Evolutionary conservation across 2,113 vertebrate species (phyloP).

Genomic region (Morone chrysops): DNA sequence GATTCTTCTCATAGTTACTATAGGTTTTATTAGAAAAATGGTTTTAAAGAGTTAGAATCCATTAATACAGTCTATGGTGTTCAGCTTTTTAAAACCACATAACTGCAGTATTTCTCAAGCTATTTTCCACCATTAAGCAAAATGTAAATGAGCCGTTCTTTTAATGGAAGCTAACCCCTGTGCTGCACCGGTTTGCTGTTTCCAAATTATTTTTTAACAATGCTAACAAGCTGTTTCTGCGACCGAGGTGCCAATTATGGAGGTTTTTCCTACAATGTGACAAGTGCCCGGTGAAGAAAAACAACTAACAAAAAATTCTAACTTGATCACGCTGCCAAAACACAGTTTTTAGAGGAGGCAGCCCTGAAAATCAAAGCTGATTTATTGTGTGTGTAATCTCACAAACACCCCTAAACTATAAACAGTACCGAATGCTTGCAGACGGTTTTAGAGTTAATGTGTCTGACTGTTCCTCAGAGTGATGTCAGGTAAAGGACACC

Average conservation of each 20-base stretch:
- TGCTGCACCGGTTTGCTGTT: conserved; percentile 46
- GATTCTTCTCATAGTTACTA: conserved; percentile 3
- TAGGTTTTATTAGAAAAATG: conserved; percentile 19
- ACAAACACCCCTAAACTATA: conserved; percentile 51
- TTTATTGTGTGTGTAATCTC: conserved; percentile 59
- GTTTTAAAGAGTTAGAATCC: conserved; percentile 5
- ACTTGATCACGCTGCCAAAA: conserved; percentile 45
- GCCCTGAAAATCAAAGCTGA: conserved; percentile 47
- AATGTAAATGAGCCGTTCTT: conserved; percentile 67
- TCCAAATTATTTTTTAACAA: conserved; percentile 70
- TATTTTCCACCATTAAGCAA: conserved; percentile 69
- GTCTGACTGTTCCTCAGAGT: conserved; percentile 21
- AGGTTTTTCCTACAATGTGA: conserved; percentile 69
- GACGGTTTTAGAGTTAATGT: conserved; percentile 40
- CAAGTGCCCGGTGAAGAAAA: conserved; percentile 66
- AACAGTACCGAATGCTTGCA: conserved; percentile 23
- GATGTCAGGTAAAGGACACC: conserved; percentile 37
- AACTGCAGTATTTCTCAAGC: conserved; percentile 36
- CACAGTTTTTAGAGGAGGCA: conserved; percentile 33
- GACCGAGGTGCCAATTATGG: conserved; percentile 59
- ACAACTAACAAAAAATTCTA: conserved; percentile 61
- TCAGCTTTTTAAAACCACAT: conserved; percentile 45
- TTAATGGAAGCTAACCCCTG: conserved; percentile 52
- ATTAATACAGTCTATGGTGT: conserved; percentile 33
- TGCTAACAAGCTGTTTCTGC: conserved; percentile 66